Evolutionary conservation across 1,140 invertebrate species (phyloP).

Genomic region (Spodoptera frugiperda): DNA sequence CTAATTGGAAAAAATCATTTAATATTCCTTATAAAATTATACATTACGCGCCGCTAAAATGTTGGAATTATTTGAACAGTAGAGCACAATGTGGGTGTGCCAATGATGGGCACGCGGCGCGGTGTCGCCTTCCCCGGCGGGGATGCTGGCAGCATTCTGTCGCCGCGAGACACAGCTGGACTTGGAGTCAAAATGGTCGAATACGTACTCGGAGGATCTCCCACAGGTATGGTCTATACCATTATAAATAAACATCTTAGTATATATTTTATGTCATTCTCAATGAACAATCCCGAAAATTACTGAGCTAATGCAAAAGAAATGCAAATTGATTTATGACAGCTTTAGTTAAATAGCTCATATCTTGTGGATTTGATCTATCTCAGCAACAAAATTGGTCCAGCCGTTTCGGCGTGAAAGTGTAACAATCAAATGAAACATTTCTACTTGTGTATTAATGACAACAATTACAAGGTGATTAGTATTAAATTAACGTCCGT

Average conservation of each 20-base stretch:
- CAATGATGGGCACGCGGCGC: conserved; percentile 90
- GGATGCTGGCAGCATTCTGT: conserved; percentile 88
- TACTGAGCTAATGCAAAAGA: no score
- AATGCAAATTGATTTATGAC: no score
- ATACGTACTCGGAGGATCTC: conserved; percentile 97
- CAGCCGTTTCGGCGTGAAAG: no score
- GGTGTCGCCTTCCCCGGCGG: conserved; percentile 87
- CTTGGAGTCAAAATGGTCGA: conserved; percentile 99
- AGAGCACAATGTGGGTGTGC: conserved; percentile 92
- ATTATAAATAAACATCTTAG: not conserved
- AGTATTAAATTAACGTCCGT: conserved; percentile 3
- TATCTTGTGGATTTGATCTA: no score
- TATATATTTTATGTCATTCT: no score
- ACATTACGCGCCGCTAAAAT: conserved; percentile 8
- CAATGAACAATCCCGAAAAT: no score
- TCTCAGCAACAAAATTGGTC: no score
- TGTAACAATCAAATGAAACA: not conserved
- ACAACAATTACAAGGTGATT: no score
- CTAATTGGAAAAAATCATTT: not conserved
- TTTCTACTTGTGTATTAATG: no score
- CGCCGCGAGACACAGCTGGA: conserved; percentile 91
- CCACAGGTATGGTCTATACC: conserved; percentile 86
- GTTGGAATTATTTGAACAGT: conserved; percentile 67
- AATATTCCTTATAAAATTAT: not conserved
- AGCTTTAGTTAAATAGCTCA: no score